Percentiles rank a stretch among this genome's conserved stretches.
These are phyloP conservation scores for Acromyrmex charruanus DNA, from an alignment of 1,140 invertebrate species.

Conservation along the genomic window DNA sequence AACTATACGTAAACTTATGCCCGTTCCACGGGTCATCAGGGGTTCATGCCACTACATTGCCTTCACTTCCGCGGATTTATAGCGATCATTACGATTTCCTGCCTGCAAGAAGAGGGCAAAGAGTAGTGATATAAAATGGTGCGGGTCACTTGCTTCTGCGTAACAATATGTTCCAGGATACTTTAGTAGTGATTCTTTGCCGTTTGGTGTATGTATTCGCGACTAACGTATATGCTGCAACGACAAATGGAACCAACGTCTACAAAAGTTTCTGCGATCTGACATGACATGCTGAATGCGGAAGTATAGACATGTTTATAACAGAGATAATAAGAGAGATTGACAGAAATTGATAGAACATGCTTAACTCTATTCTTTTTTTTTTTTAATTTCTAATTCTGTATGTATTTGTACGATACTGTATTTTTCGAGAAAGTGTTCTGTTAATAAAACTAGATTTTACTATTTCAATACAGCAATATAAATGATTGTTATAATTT, in stretches of 20 bases:
- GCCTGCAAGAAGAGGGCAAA: neutral
- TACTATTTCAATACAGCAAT: neutral
- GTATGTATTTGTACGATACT: neutral
- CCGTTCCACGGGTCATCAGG: conserved; percentile 54
- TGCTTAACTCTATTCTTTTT: neutral
- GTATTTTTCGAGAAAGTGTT: neutral
- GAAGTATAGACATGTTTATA: neutral
- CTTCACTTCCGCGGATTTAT: conserved; percentile 43
- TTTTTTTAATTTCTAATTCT: neutral
- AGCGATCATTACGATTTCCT: conserved; percentile 52
- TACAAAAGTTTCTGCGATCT: neutral
- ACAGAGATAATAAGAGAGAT: neutral
- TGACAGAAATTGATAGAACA: neutral
- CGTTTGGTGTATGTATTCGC: neutral
- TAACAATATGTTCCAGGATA: conserved; percentile 32
- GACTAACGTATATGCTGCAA: neutral
- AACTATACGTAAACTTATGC: conserved; percentile 47
- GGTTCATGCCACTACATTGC: conserved; percentile 38
- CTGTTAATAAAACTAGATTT: neutral
- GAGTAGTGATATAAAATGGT: neutral
- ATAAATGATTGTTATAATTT: neutral
- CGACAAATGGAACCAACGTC: neutral
- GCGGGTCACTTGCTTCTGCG: neutral
- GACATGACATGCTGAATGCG: neutral
- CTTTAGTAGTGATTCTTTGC: neutral